A percentile compares a stretch with the other conserved stretches of the same genome.
Evolutionary conservation across 2,113 vertebrate genomes (phyloP).

Genomic region (Prietella phreatophila): DNA sequence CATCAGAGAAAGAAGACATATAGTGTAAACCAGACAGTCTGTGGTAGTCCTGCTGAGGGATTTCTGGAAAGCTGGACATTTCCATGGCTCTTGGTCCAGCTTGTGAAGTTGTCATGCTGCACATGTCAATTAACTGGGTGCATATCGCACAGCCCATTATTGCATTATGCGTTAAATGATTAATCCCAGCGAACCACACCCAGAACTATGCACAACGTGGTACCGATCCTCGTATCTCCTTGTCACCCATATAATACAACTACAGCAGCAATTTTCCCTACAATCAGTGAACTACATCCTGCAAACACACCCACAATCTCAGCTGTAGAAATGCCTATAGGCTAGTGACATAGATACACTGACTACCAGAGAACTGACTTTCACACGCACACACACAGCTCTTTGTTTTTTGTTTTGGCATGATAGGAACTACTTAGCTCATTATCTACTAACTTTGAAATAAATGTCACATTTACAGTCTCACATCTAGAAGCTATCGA

Average conservation of each 20-base stretch:
- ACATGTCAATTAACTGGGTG: constrained; percentile 69
- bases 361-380: not conserved
- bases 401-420: not conserved
- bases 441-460: not conserved
- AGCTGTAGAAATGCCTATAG: not conserved
- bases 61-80: constrained; percentile 59
- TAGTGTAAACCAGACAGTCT: constrained; percentile 66
- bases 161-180: not conserved
- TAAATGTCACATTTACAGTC: not conserved
- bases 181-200: not conserved
- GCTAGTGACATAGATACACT: not conserved
- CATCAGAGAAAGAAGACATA: constrained; percentile 67
- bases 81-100: constrained; percentile 60
- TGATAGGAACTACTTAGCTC: not conserved
- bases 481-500: not conserved
- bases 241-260: not conserved
- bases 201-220: not conserved
- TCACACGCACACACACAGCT: not conserved
- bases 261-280: not conserved
- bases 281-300: constrained; percentile 1
- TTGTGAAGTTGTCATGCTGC: constrained; percentile 56
- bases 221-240: not conserved
- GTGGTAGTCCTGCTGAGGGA: constrained; percentile 59
- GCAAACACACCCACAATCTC: not conserved
- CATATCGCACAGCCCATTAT: constrained; percentile 67